Evolutionary conservation across 2,113 vertebrate species (phyloP), one percentile per base, ranked within the genome.

Genomic region (Caretta caretta): DNA sequence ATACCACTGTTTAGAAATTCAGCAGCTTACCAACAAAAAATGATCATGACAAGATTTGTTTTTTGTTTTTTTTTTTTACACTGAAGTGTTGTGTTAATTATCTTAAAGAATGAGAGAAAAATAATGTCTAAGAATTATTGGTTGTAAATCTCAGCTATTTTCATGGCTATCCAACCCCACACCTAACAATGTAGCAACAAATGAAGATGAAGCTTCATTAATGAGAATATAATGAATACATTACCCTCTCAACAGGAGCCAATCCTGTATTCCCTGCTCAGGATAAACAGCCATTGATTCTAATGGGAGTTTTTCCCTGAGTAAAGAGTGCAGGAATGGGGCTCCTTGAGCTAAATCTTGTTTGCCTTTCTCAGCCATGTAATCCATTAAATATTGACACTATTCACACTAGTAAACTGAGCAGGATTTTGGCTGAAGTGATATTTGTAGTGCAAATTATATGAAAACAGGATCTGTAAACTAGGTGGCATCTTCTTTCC

Each of bases 401-500:
- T 27, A 48, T 48, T 46, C 42, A 78, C 42, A 29, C 16, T 42
- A 7, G 75, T 78, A 35, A 72, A 72, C 9, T 72, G 65, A 72
- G 65, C n/a, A 72, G 42, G 75, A 78, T 78, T 78, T 78, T 78
- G 42, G 75, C 42, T 27, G 25, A 78, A 24, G 75, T 2, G 42
- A 78, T 78, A 48, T 25, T 78, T 48, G 25, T 27, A 78, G 75
- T 25, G 7, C 42, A 78, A 46, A 48, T 48, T 78, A 46, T 94
- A 81, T 27, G 53, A 80, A 82, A 4, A 24, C 7, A 16, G 78
- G n/a, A 22, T 6, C 13, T 51, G 42, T 50, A 88, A 65, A 0
- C 1, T 1, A 3, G 1, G 3, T n/a, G 53, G 24, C 4, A 1
- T 7, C 16, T 80, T 53, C 80, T 83, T 75, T 50, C 22, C n/a